These are phyloP conservation scores for Rhagonycha fulva DNA, from an alignment of 2,888 invertebrate species.

Conservation along the genomic window DNA sequence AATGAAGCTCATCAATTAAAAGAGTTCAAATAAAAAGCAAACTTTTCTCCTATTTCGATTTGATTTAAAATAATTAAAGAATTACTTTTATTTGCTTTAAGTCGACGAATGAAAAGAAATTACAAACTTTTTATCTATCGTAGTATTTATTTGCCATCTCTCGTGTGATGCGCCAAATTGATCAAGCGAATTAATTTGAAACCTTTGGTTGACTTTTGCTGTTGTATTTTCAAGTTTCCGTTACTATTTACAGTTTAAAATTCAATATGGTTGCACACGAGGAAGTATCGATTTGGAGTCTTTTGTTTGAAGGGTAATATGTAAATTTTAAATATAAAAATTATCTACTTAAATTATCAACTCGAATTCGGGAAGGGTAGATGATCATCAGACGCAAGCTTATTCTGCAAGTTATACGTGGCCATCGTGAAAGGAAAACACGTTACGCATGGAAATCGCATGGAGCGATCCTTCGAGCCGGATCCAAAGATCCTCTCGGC, in stretches of 20 bases:
- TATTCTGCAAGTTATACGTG: neutral
- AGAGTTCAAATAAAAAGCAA: slow-evolving; percentile 12
- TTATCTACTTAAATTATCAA: neutral
- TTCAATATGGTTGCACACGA: neutral
- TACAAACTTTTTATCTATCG: slow-evolving; percentile 1
- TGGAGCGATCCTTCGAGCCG: neutral
- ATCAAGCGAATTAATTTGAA: slow-evolving; percentile 3
- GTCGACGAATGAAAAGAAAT: slow-evolving; percentile 8
- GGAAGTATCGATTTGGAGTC: neutral
- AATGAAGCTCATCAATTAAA: slow-evolving; percentile 3
- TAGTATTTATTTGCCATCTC: slow-evolving; percentile 5
- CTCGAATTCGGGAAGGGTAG: neutral
- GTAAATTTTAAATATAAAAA: neutral
- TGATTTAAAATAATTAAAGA: slow-evolving; percentile 15
- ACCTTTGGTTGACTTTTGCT: neutral
- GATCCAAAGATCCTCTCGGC: neutral
- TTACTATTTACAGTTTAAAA: neutral
- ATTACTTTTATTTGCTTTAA: slow-evolving; percentile 8
- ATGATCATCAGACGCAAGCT: neutral
- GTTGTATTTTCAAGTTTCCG: neutral
- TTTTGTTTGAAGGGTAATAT: neutral
- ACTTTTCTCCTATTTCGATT: neutral
- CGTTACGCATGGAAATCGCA: neutral
- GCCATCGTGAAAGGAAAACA: neutral
- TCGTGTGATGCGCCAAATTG: neutral